Conservation (phyloP, 2,888 invertebrate species). For the Teleogryllus oceanicus region DNA sequence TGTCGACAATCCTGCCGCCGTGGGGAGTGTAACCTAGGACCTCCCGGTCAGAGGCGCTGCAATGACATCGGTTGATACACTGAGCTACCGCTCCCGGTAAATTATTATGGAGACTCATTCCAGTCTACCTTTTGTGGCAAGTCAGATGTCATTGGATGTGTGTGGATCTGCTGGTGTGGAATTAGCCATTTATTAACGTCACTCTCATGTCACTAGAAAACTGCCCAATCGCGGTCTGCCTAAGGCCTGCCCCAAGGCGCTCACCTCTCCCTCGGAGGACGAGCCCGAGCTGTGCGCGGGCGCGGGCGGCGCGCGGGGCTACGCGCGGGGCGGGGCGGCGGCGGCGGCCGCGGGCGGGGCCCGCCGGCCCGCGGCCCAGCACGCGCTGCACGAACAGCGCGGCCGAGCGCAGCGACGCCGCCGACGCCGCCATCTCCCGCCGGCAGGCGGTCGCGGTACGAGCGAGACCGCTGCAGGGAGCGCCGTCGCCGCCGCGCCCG, state of each 20-base stretch:
- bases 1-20: no score
- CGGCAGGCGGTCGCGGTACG: conserved; percentile 37
- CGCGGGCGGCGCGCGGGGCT: conserved; percentile 52
- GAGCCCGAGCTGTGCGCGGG: conserved; percentile 43
- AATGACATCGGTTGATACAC: no score
- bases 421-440: conserved; percentile 61
- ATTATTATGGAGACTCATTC: no score
- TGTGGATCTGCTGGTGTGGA: no score
- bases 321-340: conserved; percentile 41
- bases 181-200: no score
- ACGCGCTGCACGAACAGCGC: conserved; percentile 61
- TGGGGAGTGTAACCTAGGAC: no score
- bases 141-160: no score
- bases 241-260: neutral
- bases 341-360: conserved; percentile 38
- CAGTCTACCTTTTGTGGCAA: no score
- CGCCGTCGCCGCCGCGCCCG: neutral
- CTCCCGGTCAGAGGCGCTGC: no score
- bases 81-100: no score
- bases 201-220: no score
- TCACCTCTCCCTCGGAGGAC: neutral
- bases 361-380: conserved; percentile 52
- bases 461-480: neutral
- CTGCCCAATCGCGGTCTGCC: no score
- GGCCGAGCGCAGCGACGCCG: conserved; percentile 51